Base-by-base conservation (phyloP, 2,113 vertebrate species). In the Trogon surrucura region DNA sequence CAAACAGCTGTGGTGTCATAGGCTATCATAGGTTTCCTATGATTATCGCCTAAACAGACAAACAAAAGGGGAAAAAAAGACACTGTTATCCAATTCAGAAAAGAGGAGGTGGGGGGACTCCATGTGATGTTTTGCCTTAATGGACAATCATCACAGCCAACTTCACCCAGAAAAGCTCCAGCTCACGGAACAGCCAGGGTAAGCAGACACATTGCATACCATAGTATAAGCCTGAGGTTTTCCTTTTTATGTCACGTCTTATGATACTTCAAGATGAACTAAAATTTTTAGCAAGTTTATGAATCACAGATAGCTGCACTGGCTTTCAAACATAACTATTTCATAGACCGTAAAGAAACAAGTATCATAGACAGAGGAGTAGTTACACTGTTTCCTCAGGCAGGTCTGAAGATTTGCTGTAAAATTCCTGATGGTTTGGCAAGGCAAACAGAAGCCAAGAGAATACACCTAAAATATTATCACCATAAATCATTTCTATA, bases 1-100 rank as follows among this genome's bases (percentile, higher is more conserved):
- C 51, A 62, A 77, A 44, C 60, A 89, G 77, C 44, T 94, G 64
- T 54, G 30, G 64, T 94, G 77, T 89, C 89, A 89, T 13, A 66
- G 83, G 51, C 72, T 73, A 69, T 84, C 77, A 54, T 22, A 50
- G 17, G 26, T 44, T 58, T 78, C 67, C 69, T 58, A 16, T 73
- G 45, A 83, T 83, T 85, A 91, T 73, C 48, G 61, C 58, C 58
- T 86, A 86, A 94, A 60, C 13, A 85, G 50, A 57, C 3, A 36
- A 73, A 88, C 26, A 79, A 78, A 80, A 83, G n/a, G 22, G 10
- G 13, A 18, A 32, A 72, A 82, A 47, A 73, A 64, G 2, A 69
- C 44, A 61, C 16, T 56, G 6, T 61, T 92, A 80, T 30, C 57
- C 83, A 66, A 78, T 80, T 80, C 36, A 36, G 58, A 62, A 66